Conservation (phyloP, 2,888 invertebrate species). For the Agrotis ipsilon region DNA sequence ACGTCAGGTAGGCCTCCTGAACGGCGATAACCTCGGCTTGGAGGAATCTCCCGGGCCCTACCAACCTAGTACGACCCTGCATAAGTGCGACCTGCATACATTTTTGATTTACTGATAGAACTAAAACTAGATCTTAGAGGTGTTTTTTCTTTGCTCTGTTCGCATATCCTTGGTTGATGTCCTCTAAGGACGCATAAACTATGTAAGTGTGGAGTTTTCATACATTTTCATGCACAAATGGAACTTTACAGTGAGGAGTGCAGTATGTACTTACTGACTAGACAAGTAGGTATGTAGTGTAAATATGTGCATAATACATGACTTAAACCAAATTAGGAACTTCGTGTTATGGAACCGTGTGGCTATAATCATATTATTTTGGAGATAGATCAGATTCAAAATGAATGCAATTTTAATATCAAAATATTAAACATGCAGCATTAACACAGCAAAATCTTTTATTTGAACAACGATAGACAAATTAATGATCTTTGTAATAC, state of each 20-base stretch:
- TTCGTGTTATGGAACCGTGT: neutral
- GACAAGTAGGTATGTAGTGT: slow-evolving; percentile 19
- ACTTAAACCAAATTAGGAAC: neutral
- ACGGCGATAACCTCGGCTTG: too few species aligned
- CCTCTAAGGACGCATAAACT: slow-evolving; percentile 43
- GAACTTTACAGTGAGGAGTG: slow-evolving; percentile 23
- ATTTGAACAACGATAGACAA: too few species aligned
- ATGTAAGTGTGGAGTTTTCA: slow-evolving; percentile 40
- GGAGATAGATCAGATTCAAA: neutral
- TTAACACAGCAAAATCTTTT: too few species aligned
- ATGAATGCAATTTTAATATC: too few species aligned
- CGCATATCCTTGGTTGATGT: slow-evolving; percentile 27
- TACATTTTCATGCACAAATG: slow-evolving; percentile 33
- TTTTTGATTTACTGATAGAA: slow-evolving; percentile 55
- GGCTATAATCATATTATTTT: slow-evolving; percentile 4
- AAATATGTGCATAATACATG: slow-evolving; percentile 15
- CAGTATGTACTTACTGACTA: slow-evolving; percentile 9
- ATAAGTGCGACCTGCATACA: slow-evolving; percentile 44
- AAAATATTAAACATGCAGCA: too few species aligned
- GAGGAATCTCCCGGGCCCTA: too few species aligned
- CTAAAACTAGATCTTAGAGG: slow-evolving; percentile 42
- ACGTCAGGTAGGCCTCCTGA: too few species aligned
- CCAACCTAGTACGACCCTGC: too few species aligned
- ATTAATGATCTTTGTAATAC: too few species aligned
- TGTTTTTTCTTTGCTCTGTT: slow-evolving; percentile 35